Percentiles rank a stretch among this genome's conserved stretches.
Conservation (phyloP, 2,797 vertebrate species). For the Pteropus rufus region DNA sequence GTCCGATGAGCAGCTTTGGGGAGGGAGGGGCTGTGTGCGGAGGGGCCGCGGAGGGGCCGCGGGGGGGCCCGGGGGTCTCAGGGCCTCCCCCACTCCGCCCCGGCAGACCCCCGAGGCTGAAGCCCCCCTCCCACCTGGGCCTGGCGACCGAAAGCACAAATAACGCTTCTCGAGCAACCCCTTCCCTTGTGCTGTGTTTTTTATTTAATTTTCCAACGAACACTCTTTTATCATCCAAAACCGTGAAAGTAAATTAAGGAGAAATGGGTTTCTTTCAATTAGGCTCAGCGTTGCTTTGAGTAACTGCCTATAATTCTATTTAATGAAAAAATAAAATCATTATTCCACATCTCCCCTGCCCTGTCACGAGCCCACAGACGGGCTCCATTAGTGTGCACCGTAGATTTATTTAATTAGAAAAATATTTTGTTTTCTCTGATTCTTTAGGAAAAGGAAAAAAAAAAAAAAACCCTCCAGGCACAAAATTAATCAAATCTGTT, state of each 20-base stretch:
- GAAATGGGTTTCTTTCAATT: constrained; percentile 91
- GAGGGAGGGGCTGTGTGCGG: accelerated
- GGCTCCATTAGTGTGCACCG: constrained; percentile 83
- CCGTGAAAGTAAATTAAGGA: constrained; percentile 88
- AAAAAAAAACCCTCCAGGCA: constrained; percentile 80
- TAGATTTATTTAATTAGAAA: constrained; percentile 90
- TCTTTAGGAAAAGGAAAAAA: constrained; percentile 61
- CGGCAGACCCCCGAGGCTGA: accelerated
- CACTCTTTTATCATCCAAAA: constrained; percentile 88
- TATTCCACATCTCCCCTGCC: constrained; percentile 84
- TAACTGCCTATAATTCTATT: constrained; percentile 90
- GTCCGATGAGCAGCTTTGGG: accelerated
- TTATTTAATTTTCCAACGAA: constrained; percentile 86
- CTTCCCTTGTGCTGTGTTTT: constrained; percentile 79
- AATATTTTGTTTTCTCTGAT: constrained; percentile 87
- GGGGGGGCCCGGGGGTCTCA: too few relatives aligned
- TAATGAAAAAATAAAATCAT: constrained; percentile 91
- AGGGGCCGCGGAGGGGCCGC: accelerated
- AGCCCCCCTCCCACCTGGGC: constrained; percentile 66
- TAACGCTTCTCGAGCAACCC: neutral
- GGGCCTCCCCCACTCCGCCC: neutral
- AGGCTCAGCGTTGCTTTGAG: constrained; percentile 86
- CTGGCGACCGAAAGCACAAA: neutral
- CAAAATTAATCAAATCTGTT: constrained; percentile 87
- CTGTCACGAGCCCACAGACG: constrained; percentile 83